Evolutionary conservation across 1,140 invertebrate species (phyloP), one percentile per base, ranked within the genome.

Genomic region (Micrasema longulum): DNA sequence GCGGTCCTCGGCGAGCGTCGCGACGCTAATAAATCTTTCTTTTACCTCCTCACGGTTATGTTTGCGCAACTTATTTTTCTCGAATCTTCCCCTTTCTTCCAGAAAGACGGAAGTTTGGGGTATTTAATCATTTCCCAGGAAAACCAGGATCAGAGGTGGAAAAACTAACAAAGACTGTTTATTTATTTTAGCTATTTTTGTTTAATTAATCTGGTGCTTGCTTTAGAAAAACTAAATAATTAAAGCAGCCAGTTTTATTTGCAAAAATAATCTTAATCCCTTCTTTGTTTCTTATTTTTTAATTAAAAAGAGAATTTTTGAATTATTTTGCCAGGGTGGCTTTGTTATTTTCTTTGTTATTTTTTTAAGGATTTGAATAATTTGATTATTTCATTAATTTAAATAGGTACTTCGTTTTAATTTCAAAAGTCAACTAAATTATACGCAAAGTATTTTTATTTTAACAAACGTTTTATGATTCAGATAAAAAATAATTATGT

Each of bases 11-110:
- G 23, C 50, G 26, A 1, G 35, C 36, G 55, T 60, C 55, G 55
- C 55, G 35, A 43, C 55, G 62, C 41, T 47, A 64, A 64, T 64
- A 64, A 64, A 64, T 64, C 62, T 64, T 64, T 64, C 47, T 64
- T 64, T 47, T 64, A 64, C 45, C 62, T 23, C 62, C 62, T 47
- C 22, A 31, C 62, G 41, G 62, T 64, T 47, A 64, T 64, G 62
- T 47, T 64, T 48, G 41, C 45, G 41, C 38, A 64, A 64, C 45
- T 64, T 64, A 64, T 64, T 64, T 64, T 48, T 48, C 41, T 48
- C 20, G 23, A 47, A 47, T 47, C 62, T 64, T 64, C 41, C 31
- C 41, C 41, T 35, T 47, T 41, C 18, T 47, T 16, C 62, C 16
- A 43, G 26, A 64, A 64, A 20, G 62, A 35, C 45, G 41, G 62